Evolutionary conservation across 1,140 invertebrate genomes (phyloP).

Genomic region (Drosophila santomea): DNA sequence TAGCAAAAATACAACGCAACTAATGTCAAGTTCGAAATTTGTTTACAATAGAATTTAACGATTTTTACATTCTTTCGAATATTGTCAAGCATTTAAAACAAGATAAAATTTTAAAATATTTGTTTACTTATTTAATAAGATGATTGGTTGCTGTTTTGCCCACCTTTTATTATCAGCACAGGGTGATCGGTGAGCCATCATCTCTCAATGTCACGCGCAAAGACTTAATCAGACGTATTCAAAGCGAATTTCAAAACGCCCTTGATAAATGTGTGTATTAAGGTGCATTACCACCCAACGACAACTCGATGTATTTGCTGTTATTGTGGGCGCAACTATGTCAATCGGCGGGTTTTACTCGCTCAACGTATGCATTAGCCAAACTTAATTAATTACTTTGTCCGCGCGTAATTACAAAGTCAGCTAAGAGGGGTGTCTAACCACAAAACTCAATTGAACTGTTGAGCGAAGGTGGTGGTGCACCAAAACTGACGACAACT

Average conservation of each 20-base stretch:
- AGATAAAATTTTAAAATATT: constrained; percentile 4
- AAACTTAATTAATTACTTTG: constrained; percentile 49
- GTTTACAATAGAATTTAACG: no score
- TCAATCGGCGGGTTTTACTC: constrained; percentile 32
- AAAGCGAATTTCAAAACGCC: constrained; percentile 3
- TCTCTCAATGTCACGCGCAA: constrained; percentile 22
- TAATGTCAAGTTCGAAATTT: no score
- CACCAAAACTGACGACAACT: constrained; percentile 9
- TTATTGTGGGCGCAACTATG: constrained; percentile 53
- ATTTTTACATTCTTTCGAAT: no score
- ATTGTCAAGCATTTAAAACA: not conserved
- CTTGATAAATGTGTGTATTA: constrained; percentile 46
- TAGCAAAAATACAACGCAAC: no score
- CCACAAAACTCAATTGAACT: constrained; percentile 44
- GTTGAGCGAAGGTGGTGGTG: constrained; percentile 13
- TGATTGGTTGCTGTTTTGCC: not conserved
- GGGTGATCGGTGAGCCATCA: not conserved
- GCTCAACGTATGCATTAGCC: constrained; percentile 39
- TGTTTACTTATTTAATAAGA: not conserved
- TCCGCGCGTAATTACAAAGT: constrained; percentile 30
- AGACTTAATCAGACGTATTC: constrained; percentile 18
- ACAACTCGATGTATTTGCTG: not conserved
- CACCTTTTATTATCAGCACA: not conserved
- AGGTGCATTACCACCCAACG: constrained; percentile 20
- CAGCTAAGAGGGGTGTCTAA: constrained; percentile 13